Base-by-base conservation (phyloP, 1,140 invertebrate species). In the Lordiphosa stackelbergi region DNA sequence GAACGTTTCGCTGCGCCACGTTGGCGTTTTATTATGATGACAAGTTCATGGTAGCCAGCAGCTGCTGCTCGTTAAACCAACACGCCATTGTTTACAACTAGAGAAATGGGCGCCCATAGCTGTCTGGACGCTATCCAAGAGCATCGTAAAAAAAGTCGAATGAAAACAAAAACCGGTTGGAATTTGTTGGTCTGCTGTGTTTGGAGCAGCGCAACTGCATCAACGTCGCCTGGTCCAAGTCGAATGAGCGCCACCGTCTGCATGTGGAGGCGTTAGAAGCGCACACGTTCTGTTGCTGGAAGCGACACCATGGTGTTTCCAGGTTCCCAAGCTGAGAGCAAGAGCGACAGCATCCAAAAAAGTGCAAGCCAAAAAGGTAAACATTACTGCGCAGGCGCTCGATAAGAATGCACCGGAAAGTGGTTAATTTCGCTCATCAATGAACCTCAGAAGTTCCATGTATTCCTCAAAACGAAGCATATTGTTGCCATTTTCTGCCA, bases 221-320 rank as follows among this genome's bases (percentile, higher is more conserved):
- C 77, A 66, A 43, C 68, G 59, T 47, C 68, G 73, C 57, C 73
- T 46, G 68, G 47, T 81, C 77, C 77, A 66, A 81, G 77, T 69
- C 58, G 77, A 81, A 81, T 81, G 77, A 81, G 60, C 77, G 63
- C 46, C 60, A 55, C 35, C 53, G 38, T 69, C 54, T 46, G 58
- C 49, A 58, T 75, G 77, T 75, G 75, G 77, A 83, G 75, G 75
- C 71, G 72, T 68, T 66, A 64, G 64, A 58, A 58, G 49, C 35
- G 12, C 13, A 54, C 56, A 60, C 53, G 47, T 43, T 58, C 24
- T 31, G 12, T 11, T 12, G 47, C 46, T 66, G 66, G 66, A 69
- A 69, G 10, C 46, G 36, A 24, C 22, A 24, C 22, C 22, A 34
- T 43, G 35, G 43, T 35, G 40, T 37, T 73, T 73, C 65, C 60